These are phyloP conservation scores for Nipponia nippon DNA, from an alignment of 2,113 vertebrate genomes.

Conservation along the genomic window DNA sequence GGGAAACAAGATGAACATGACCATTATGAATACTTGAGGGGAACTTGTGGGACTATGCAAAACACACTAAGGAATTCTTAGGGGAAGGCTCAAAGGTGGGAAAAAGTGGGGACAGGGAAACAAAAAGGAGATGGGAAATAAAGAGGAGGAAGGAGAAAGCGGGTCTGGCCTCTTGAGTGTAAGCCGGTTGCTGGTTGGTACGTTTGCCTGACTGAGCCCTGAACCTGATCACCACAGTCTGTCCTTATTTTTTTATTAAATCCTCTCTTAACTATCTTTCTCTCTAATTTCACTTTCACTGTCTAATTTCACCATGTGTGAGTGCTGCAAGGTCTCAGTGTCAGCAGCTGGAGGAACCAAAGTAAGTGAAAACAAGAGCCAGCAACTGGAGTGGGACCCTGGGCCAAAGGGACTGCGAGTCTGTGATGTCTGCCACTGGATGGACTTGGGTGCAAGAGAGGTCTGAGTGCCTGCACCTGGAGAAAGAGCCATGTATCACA, in stretches of 20 bases:
- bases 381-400: neutral
- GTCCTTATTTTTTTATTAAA: neutral
- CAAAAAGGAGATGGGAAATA: neutral
- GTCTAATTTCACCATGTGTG: neutral
- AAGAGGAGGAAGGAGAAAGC: neutral
- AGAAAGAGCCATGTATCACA: neutral
- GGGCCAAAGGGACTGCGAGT: neutral
- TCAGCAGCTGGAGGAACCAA: neutral
- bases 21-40: neutral
- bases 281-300: neutral
- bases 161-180: neutral
- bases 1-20: neutral
- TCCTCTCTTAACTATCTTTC: neutral
- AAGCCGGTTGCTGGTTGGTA: neutral
- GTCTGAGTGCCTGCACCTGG: neutral
- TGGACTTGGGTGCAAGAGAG: neutral
- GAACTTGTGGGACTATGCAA: neutral
- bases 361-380: neutral
- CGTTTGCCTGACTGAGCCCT: neutral
- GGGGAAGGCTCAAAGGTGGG: neutral
- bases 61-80: neutral
- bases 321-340: neutral
- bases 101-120: neutral
- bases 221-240: neutral
- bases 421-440: neutral